phyloP scores from a whole-genome alignment of 2,113 vertebrate genomes.

The Gasterosteus nipponicus region DNA sequence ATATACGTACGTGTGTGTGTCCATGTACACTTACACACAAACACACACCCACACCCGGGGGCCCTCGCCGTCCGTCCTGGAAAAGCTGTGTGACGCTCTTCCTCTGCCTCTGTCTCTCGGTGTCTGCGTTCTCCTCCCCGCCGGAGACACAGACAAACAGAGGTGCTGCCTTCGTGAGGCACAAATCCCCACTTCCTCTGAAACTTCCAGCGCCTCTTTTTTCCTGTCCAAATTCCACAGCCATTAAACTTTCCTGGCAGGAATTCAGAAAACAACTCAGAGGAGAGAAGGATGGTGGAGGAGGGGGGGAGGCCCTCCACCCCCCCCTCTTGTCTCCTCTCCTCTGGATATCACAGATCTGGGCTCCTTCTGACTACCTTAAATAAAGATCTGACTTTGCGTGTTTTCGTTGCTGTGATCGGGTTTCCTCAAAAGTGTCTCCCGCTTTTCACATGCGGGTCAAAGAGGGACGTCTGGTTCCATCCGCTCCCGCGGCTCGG shows the following conservation, averaged over 20 bases:
- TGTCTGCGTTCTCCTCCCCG: background rate
- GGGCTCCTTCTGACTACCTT: constrained; percentile 77
- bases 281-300: constrained; percentile 62
- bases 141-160: constrained; percentile 80
- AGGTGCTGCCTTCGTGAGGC: constrained; percentile 84
- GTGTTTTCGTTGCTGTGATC: constrained; percentile 80
- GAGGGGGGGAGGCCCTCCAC: constrained; percentile 15
- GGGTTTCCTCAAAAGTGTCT: constrained; percentile 80
- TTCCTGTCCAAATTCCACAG: constrained; percentile 95
- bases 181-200: constrained; percentile 91
- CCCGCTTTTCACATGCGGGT: constrained; percentile 77
- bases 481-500: constrained; percentile 49
- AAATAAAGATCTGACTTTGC: constrained; percentile 84
- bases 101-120: constrained; percentile 70
- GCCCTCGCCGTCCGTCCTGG: constrained; percentile 70
- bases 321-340: constrained; percentile 71
- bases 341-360: constrained; percentile 80
- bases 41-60: constrained; percentile 30
- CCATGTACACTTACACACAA: constrained; percentile 10
- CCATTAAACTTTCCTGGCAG: constrained; percentile 96
- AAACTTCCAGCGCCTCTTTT: constrained; percentile 89
- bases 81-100: constrained; percentile 82
- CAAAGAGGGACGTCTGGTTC: constrained; percentile 63
- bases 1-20: constrained; percentile 19
- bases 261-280: constrained; percentile 83